phyloP scores from a whole-genome alignment of 2,888 invertebrate species.

The Zaprionus obscuricornis region DNA sequence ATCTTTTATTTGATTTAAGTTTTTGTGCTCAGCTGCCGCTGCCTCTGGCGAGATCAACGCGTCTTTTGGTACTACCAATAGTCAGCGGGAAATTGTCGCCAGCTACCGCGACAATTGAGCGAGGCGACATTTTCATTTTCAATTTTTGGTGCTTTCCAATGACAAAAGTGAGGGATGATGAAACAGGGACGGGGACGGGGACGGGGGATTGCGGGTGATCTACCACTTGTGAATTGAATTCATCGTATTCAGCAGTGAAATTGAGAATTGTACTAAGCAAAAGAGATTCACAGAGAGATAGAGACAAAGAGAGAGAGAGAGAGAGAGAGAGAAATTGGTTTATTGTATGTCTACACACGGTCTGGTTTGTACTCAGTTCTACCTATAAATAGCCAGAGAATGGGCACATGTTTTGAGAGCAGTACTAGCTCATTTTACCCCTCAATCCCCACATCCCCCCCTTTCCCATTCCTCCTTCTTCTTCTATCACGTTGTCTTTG shows the following conservation, averaged over 20 bases:
- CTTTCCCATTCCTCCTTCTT: too few species aligned
- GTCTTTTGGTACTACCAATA: constrained; percentile 63
- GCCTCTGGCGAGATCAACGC: constrained; percentile 59
- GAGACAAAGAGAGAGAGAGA: constrained; percentile 10
- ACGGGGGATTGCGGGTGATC: too few species aligned
- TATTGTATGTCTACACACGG: too few species aligned
- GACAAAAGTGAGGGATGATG: not conserved
- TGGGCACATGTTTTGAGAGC: constrained; percentile 70
- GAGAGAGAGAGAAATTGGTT: constrained; percentile 12
- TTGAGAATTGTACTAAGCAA: too few species aligned
- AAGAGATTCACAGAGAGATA: constrained; percentile 8
- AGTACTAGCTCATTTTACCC: too few species aligned
- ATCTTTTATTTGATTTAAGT: constrained; percentile 27
- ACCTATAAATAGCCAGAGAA: constrained; percentile 73
- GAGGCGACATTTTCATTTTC: constrained; percentile 41
- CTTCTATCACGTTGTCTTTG: constrained; percentile 4
- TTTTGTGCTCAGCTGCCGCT: not conserved
- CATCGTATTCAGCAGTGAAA: constrained; percentile 58
- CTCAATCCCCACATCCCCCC: too few species aligned
- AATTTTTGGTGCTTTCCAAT: constrained; percentile 51
- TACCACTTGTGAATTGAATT: constrained; percentile 78
- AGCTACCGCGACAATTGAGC: constrained; percentile 32
- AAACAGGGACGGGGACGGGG: too few species aligned
- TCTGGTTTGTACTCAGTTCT: constrained; percentile 55
- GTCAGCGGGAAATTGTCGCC: constrained; percentile 49